Base-by-base conservation (phyloP, 2,888 invertebrate species). In the Podotricha telesiphe region DNA sequence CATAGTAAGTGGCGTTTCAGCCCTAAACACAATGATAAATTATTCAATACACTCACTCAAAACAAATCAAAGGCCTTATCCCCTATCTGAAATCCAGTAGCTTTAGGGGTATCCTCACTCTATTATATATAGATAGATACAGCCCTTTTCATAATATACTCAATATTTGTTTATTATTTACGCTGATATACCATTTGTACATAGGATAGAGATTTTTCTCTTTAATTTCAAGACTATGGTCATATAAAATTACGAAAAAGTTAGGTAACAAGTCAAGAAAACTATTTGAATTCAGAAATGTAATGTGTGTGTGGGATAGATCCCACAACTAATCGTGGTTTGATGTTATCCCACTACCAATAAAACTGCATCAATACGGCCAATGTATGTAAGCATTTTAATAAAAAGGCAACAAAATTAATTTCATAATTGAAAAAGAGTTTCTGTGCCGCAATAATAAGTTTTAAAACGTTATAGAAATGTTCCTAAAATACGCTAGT, bases 61-160 rank as follows among this genome's bases (percentile, higher is more conserved):
- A 61, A 45, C 50, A 67, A 48, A 67, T 59, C 61, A 67, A 67
- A 67, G 67, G 67, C 61, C 42, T 67, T 45, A 67, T 61, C 61
- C 67, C 67, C 45, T 61, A 28, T 62, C 62, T 62, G 48, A 48
- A 48, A 62, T 48, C 62, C 37, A 62, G 47, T 48, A 50, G 62
- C 48, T 62, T 15, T n/a, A 37, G 48, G 62, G 62, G 37, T 20
- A 19, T 62, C 50, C 19, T 34, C 48, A 62, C 47, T 62, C 20
- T 34, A 62, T 62, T 62, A 50, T 48, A n/a, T n/a, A 59, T 28
- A 59, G 5, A 42, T 28, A 59, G 2, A 28, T 55, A 37, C 11
- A 11, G 10, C 1, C 1, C 10, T 51, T 51, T 5, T 28, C 51
- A 22, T 1, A n/a, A 19, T 28, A 28, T 28, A 53, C 28, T 58